Evolutionary conservation across 2,113 vertebrate species (phyloP), one percentile per base, ranked within the genome.

Genomic region (Notarius lentiginosus): DNA sequence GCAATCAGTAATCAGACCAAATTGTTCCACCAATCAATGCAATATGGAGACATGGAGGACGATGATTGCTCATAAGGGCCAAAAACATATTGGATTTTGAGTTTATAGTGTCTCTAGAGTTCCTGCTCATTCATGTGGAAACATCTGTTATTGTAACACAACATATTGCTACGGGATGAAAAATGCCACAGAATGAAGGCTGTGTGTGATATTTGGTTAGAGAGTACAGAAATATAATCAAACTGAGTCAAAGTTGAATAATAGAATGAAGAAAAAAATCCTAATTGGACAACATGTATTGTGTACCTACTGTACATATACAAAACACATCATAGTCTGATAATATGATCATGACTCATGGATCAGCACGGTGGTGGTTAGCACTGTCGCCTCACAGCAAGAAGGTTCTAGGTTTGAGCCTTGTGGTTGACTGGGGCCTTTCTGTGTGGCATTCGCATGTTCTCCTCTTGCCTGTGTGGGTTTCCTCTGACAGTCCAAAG

Each of bases 1-100:
- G 91, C 92, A 95, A 96, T 95, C 92, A 95, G 94, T 95, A 94
- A 96, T 95, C 95, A 95, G 92, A 89, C 89, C 88, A 93, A 94
- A 95, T 95, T 94, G 94, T 94, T 88, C 91, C 92, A 93, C 92
- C 94, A 94, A 94, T 94, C 94, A 94, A 91, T 92, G 93, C 92
- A 93, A 93, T 92, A 90, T 88, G 88, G 92, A 91, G 85, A 92
- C 91, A 87, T 93, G 84, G 88, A 90, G 84, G 76, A 86, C 86
- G 83, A 34, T 86, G 92, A 94, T 95, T 94, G 92, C 93, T 86
- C 84, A 83, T 89, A 91, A 92, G 86, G 56, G 84, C 84, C 83
- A 65, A 90, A 81, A 85, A 79, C 75, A 86, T 89, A 88, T 87
- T 87, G 84, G 79, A 80, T 84, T 88, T 87, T 60, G 84, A 86